Evolutionary conservation across 2,797 vertebrate species (phyloP), one percentile per base, ranked within the genome.

Genomic region (Phrynocephalus forsythii): DNA sequence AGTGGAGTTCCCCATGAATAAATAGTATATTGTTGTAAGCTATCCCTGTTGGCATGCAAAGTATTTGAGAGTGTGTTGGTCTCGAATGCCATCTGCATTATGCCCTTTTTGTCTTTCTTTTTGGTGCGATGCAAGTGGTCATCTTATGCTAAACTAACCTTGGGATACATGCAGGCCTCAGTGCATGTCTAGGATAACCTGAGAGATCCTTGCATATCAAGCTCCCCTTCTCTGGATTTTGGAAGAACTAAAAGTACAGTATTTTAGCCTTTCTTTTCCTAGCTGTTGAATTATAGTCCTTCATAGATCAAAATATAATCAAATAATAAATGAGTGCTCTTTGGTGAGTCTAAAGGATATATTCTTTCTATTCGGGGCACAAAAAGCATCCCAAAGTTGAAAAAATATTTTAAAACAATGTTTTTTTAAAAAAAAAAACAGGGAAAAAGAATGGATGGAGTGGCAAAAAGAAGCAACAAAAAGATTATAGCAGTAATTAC

Each of bases 391-490:
- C 20, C 69, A 72, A 15, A 83, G 6, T 33, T 28, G 30, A 56
- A 30, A 13, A 52, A 56, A 83, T 83, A 20, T 3, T 83, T 83
- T 52, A 67, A 71, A 71, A 5, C 28, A 52, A 22, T 48, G 48
- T 50, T 78, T 28, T 18, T 69, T 78, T 28, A 82, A 26, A 81
- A 33, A 16, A 24, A 52, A 26, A 86, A 85, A 22, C n/a, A 90
- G 2, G 86, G 82, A 83, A 26, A 20, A 83, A 10, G 52, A 63
- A 48, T 44, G 13, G 67, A 30, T 73, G 9, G 22, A 13, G n/a
- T 30, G 22, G 22, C 48, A 26, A 6, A 30, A 60, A 77, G 63
- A 84, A 78, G 18, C 60, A 50, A n/a, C 33, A 11, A 22, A 63
- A 56, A n/a, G 28, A 84, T 79, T 69, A 38, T 86, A 71, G 26